Evolutionary conservation across 2,888 invertebrate genomes (phyloP).

Genomic region (Dendrolimus pini): DNA sequence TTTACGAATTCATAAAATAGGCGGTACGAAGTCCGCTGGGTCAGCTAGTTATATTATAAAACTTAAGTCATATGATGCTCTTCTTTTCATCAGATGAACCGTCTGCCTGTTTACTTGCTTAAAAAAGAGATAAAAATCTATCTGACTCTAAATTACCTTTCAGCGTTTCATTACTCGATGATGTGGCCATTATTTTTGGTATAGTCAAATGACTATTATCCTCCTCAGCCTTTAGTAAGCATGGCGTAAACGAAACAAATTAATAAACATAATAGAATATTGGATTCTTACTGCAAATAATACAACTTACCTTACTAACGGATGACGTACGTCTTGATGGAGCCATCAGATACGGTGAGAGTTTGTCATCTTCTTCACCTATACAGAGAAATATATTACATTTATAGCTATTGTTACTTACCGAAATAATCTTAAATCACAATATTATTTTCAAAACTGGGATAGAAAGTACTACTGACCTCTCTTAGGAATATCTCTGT

Average conservation of each 20-base stretch:
- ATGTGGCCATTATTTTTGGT: conserved; percentile 83
- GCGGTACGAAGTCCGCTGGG: no score
- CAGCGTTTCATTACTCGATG: conserved; percentile 86
- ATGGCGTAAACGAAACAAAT: conserved; percentile 13
- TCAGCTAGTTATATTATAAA: no score
- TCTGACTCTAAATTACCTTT: conserved; percentile 71
- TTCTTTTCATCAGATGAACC: no score
- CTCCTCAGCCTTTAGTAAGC: conserved; percentile 66
- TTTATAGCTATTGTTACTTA: background rate
- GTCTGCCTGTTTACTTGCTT: no score
- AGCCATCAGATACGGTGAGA: conserved; percentile 57
- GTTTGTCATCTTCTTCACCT: conserved; percentile 69
- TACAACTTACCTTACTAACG: conserved; percentile 46
- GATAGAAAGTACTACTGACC: no score
- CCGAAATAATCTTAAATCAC: no score
- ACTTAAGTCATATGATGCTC: no score
- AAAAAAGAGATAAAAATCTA: no score
- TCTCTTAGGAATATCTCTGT: no score
- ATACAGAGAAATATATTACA: conserved; percentile 14
- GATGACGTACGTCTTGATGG: conserved; percentile 59
- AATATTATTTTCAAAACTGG: no score
- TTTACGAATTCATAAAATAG: no score
- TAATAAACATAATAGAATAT: conserved; percentile 3
- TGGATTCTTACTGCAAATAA: background rate
- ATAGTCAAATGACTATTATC: conserved; percentile 81